Evolutionary conservation across 2,797 vertebrate genomes (phyloP), one percentile per base, ranked within the genome.

Genomic region (Cyclopterus lumpus): DNA sequence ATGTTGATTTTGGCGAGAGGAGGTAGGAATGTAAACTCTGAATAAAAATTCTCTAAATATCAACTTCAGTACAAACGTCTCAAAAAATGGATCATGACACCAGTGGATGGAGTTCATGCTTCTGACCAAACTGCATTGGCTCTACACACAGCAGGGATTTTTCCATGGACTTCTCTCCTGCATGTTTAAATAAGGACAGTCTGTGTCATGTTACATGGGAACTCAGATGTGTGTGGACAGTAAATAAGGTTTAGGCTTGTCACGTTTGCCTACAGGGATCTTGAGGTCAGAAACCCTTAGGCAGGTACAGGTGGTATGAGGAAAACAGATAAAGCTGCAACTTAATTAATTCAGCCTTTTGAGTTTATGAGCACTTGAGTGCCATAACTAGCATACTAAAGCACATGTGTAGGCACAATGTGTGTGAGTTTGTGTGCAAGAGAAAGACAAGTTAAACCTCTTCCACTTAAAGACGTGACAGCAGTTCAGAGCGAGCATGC

Each of bases 341-440:
- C 38, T 76, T 55, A 88, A 88, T 88, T 70, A 83, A 83, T 81
- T 78, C 57, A 75, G 59, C 46, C 75, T 28, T 28, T 28, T 2
- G 26, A 28, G 2, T 28, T 28, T 28, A 28, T 28, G 26, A 28
- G 26, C 26, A 2, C 2, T 28, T 53, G 57, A 69, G 75, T 30
- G 73, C 55, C 77, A 61, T 42, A 73, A 58, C 62, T 49, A 57
- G 70, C 82, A 83, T 77, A 73, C 70, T 66, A 70, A 86, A 81
- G 57, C 36, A 51, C 15, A 9, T 55, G 11, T 30, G 28, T 38
- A 42, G 26, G 26, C 67, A 38, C 34, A 28, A 32, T 28, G 34
- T 40, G 54, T 24, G 36, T 51, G 46, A 1, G 12, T 75, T 24
- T 67, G 63, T 71, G 67, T 58, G 60, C 1, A 3, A 59, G 36